A percentile compares a stretch with the other conserved stretches of the same genome.
Conservation (phyloP, 2,888 invertebrate genomes). For the Bibio marci region DNA sequence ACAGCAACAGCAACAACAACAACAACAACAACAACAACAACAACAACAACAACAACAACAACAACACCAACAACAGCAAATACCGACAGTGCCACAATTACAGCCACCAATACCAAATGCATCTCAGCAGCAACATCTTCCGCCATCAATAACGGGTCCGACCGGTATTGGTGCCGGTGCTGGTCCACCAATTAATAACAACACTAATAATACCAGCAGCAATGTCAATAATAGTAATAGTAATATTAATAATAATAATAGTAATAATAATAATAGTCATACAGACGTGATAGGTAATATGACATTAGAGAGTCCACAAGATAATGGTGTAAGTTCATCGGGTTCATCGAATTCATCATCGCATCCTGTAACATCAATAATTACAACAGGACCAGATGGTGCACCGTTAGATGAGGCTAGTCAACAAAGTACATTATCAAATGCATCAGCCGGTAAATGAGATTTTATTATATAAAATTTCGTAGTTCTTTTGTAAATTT, state of each 20-base stretch:
- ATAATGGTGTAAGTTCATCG: constrained; percentile 36
- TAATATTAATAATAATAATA: constrained; percentile 14
- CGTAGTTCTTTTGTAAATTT: no score
- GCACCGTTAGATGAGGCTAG: constrained; percentile 78
- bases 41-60: constrained; percentile 11
- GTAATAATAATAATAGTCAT: constrained; percentile 21
- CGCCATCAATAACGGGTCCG: neutral
- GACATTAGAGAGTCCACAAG: constrained; percentile 35
- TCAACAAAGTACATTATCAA: constrained; percentile 82
- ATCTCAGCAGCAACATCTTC: constrained; percentile 8
- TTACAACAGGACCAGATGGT: constrained; percentile 82
- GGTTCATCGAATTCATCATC: constrained; percentile 25
- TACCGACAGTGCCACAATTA: constrained; percentile 7
- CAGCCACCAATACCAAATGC: no score
- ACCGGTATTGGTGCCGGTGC: constrained; percentile 22
- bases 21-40: neutral
- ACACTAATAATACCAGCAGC: constrained; percentile 17
- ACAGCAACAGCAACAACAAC: constrained; percentile 6
- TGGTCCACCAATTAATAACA: neutral
- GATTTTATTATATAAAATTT: no score
- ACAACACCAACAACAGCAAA: constrained; percentile 7
- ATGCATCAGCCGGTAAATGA: constrained; percentile 85
- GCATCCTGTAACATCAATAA: constrained; percentile 67
- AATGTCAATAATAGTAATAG: no score
- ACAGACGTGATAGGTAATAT: constrained; percentile 13